Base-by-base conservation (phyloP, 2,888 invertebrate species). In the Drosophila anomelani region DNA sequence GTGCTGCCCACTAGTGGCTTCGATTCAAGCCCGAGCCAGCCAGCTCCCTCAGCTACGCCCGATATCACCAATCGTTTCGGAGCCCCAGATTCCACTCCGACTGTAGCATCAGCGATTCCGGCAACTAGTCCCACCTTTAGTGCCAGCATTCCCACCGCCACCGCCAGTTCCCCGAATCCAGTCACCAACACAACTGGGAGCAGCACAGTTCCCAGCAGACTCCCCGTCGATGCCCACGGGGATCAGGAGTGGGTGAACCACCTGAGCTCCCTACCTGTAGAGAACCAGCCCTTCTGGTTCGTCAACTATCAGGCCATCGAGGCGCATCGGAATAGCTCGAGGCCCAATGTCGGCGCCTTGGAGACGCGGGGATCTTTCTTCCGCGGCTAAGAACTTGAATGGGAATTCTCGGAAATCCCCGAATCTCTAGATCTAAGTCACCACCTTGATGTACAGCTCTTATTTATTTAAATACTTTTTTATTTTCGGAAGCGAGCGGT, bases 251-350 rank as follows among this genome's bases (percentile, higher is more conserved):
- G 95, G 5, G 93, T 96, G 0, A 93, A 95, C 46, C 92, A 94
- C n/a, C 92, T 96, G 34, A 94, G 94, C 85, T 93, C 94, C 41
- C 93, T 95, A 91, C 96, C 96, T 0, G 90, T 93, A 58, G 95
- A 96, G 75, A 93, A 95, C 49, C 94, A 95, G 75, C 96, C 96
- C 0, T 96, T 95, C 91, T 96, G 96, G 96, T 94, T 94, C 70
- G 89, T 96, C 58, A 96, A 96, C 90, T 95, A 95, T 91, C 93
- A 95, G 79, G 94, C 94, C 0, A 93, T 95, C 12, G 95, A 96
- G 88, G 94, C 93, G 0, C 93, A 94, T 8, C 93, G 94, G 9
- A 92, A 93, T 70, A 85, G 80, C 43, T 77, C 90, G 23, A 66
- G 64, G 0, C 79, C 78, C 13, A 87, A 80, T 71, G 83, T 85